Conservation (phyloP, 92 coral and sea anemone genomes). For the Parazoanthus atlanticus region DNA sequence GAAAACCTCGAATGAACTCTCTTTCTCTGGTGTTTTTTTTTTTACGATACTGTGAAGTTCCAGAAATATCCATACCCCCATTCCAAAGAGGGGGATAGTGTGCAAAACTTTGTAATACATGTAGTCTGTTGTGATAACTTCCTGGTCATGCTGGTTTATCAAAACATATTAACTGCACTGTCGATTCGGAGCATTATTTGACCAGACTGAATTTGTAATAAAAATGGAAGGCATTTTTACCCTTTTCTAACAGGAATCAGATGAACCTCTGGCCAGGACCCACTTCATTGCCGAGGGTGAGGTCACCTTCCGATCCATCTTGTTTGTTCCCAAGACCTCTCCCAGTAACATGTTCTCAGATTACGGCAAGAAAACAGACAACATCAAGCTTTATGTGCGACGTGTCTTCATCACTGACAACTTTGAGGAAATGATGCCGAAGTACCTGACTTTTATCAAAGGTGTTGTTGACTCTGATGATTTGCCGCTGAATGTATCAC, state of each 20-base stretch:
- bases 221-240: neutral
- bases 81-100: too few species aligned
- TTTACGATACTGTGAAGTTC: too few species aligned
- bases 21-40: too few species aligned
- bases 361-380: slow-evolving; percentile 96
- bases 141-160: too few species aligned
- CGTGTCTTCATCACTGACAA: slow-evolving; percentile 99
- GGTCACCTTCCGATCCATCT: slow-evolving; percentile 98
- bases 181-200: too few species aligned
- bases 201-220: too few species aligned
- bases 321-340: slow-evolving; percentile 86
- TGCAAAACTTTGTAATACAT: too few species aligned
- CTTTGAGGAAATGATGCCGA: slow-evolving; percentile 99
- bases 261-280: slow-evolving; percentile 89
- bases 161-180: too few species aligned
- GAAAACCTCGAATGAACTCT: too few species aligned
- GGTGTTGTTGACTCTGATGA: slow-evolving; percentile 99
- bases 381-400: slow-evolving; percentile 95
- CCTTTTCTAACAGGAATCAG: slow-evolving; percentile 72
- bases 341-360: slow-evolving; percentile 90
- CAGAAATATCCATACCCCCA: too few species aligned
- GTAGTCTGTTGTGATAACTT: too few species aligned
- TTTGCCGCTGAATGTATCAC: slow-evolving; percentile 95
- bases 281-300: slow-evolving; percentile 99
- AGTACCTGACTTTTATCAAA: slow-evolving; percentile 84